Evolutionary conservation across 1,140 invertebrate species (phyloP).

Genomic region (Penaeus indicus): DNA sequence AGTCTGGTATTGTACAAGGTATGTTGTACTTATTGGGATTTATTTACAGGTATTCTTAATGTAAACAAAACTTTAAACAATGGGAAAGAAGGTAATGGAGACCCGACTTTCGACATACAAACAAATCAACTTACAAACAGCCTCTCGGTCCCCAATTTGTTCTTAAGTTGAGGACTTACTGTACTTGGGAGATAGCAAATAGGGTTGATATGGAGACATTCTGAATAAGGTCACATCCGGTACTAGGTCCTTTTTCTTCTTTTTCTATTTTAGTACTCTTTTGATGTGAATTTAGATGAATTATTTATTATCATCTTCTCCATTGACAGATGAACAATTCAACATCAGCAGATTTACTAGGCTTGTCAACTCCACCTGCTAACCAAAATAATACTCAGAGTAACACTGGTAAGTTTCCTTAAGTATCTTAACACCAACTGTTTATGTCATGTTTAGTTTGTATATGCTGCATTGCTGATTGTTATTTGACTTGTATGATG

Average conservation of each 20-base stretch:
- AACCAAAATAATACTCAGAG: constrained; percentile 73
- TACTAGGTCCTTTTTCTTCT: not conserved
- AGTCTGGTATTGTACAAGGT: too few species aligned
- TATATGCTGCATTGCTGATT: not conserved
- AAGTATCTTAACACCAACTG: not conserved
- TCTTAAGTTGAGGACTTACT: not conserved
- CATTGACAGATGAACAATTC: constrained; percentile 54
- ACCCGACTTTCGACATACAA: too few species aligned
- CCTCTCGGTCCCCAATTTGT: too few species aligned
- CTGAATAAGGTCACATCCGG: too few species aligned
- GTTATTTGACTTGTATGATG: too few species aligned
- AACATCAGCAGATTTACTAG: constrained; percentile 86
- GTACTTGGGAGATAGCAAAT: not conserved
- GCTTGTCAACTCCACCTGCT: constrained; percentile 84
- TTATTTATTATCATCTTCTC: not conserved
- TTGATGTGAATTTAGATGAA: not conserved
- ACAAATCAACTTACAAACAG: too few species aligned
- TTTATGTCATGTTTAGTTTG: not conserved
- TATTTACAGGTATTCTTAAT: too few species aligned
- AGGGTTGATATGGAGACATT: too few species aligned
- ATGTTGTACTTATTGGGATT: too few species aligned
- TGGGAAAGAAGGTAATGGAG: too few species aligned
- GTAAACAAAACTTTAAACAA: too few species aligned
- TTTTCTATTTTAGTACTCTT: not conserved
- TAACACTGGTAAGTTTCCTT: constrained; percentile 66